Conservation (phyloP, 2,888 invertebrate genomes). For the Falcaria lacertinaria region DNA sequence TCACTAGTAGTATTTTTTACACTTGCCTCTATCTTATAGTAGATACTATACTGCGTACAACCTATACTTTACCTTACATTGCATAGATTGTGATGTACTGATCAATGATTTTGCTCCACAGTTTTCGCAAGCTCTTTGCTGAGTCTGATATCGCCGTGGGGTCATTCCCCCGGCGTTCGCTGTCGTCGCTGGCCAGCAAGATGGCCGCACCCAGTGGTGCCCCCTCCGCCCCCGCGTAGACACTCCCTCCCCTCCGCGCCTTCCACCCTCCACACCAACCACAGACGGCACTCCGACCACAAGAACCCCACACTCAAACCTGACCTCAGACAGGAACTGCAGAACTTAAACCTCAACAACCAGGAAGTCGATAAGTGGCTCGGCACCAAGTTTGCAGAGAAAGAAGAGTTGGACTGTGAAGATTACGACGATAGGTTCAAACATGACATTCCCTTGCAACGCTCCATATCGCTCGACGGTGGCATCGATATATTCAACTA, state of each 20-base stretch:
- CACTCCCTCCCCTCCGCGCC: conserved; percentile 44
- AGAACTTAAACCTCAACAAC: conserved; percentile 47
- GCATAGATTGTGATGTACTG: conserved; percentile 8
- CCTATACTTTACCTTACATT: conserved; percentile 31
- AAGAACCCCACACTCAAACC: conserved; percentile 39
- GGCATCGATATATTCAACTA: conserved; percentile 60
- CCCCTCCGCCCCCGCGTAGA: conserved; percentile 66
- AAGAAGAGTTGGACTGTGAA: conserved; percentile 27
- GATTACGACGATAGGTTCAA: conserved; percentile 38
- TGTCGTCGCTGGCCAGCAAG: conserved; percentile 87
- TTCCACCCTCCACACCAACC: conserved; percentile 11
- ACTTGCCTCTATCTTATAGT: too few relatives aligned
- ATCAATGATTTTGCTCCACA: conserved; percentile 40
- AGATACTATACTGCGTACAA: too few relatives aligned
- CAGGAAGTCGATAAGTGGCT: conserved; percentile 60
- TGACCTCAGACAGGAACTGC: conserved; percentile 61
- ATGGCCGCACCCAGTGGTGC: conserved; percentile 80
- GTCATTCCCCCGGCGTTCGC: conserved; percentile 89
- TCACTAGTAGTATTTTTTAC: too few relatives aligned
- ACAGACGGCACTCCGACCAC: conserved; percentile 30
- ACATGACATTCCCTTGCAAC: conserved; percentile 54
- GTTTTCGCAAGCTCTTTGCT: conserved; percentile 94
- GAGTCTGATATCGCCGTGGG: conserved; percentile 86
- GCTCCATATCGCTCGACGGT: conserved; percentile 61
- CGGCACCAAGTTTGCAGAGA: conserved; percentile 50